A percentile compares a stretch with the other conserved stretches of the same genome.
These are phyloP conservation scores for Wiebesia pumilae DNA, from an alignment of 1,140 invertebrate genomes.

Conservation along the genomic window DNA sequence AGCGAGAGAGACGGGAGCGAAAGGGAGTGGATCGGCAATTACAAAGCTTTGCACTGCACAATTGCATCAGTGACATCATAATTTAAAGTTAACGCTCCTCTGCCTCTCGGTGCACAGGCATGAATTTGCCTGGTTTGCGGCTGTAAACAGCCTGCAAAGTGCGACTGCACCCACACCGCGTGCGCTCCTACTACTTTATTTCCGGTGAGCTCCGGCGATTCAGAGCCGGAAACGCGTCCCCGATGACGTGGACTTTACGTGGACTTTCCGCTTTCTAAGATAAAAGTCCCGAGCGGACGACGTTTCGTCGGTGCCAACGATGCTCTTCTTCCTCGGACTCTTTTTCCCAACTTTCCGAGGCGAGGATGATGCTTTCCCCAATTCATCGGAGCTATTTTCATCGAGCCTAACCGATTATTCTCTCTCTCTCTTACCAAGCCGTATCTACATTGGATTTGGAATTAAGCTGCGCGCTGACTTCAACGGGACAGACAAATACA, in stretches of 20 bases:
- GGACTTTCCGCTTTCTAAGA: no score
- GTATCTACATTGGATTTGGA: no score
- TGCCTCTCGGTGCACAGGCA: not conserved
- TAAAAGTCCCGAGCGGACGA: not conserved
- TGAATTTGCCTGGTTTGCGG: not conserved
- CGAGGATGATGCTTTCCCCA: no score
- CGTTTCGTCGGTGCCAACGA: no score
- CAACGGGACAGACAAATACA: no score
- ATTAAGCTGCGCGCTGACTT: no score
- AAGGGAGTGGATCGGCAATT: not conserved
- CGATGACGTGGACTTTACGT: conserved; percentile 11
- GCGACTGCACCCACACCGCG: conserved; percentile 8
- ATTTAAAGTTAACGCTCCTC: conserved; percentile 44
- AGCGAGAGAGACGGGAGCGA: not conserved
- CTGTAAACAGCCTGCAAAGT: not conserved
- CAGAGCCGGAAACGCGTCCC: not conserved
- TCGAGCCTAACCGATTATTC: no score
- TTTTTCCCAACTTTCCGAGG: no score
- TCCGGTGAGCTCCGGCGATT: not conserved
- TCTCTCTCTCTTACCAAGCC: no score
- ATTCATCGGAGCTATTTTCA: no score
- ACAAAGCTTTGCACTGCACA: not conserved
- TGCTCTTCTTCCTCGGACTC: not conserved
- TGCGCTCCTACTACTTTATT: not conserved
- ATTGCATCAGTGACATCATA: conserved; percentile 20